These are phyloP conservation scores for Lucinisca nassula DNA, from an alignment of 2,888 invertebrate species.

Conservation along the genomic window DNA sequence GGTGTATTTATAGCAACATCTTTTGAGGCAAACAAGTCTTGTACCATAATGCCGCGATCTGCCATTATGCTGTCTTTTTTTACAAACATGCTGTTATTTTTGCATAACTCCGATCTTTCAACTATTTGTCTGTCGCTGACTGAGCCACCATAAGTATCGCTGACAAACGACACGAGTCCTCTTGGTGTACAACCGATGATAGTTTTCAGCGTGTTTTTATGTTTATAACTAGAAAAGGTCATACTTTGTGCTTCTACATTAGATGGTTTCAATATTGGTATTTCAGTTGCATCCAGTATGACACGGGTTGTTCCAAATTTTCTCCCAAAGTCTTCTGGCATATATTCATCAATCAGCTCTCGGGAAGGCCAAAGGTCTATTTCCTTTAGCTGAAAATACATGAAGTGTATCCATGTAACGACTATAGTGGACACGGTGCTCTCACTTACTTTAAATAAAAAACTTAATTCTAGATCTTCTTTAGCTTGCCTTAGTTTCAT, in stretches of 20 bases:
- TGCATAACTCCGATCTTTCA: conserved; percentile 47
- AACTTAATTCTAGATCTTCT: conserved; percentile 59
- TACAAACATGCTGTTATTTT: conserved; percentile 8
- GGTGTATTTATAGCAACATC: conserved; percentile 68
- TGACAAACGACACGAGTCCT: conserved; percentile 58
- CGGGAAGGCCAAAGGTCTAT: conserved; percentile 66
- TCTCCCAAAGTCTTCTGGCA: conserved; percentile 61
- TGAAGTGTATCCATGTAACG: conserved; percentile 66
- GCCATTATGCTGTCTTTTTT: conserved; percentile 55
- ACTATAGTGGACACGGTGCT: conserved; percentile 51
- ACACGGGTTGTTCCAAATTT: conserved; percentile 67
- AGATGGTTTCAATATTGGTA: conserved; percentile 65
- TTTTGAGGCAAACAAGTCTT: conserved; percentile 67
- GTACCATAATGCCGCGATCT: conserved; percentile 71
- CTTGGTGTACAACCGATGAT: conserved; percentile 67
- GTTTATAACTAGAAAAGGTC: conserved; percentile 71
- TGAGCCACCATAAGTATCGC: conserved; percentile 56
- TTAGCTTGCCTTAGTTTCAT: conserved; percentile 66
- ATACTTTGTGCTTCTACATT: conserved; percentile 57
- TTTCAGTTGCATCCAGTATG: conserved; percentile 71
- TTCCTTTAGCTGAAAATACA: conserved; percentile 65
- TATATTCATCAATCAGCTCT: conserved; percentile 39
- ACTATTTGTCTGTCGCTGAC: conserved; percentile 68
- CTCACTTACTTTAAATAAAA: conserved; percentile 53
- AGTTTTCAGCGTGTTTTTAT: conserved; percentile 70